Conservation (phyloP, 2,113 vertebrate species). For the Silurus meridionalis region DNA sequence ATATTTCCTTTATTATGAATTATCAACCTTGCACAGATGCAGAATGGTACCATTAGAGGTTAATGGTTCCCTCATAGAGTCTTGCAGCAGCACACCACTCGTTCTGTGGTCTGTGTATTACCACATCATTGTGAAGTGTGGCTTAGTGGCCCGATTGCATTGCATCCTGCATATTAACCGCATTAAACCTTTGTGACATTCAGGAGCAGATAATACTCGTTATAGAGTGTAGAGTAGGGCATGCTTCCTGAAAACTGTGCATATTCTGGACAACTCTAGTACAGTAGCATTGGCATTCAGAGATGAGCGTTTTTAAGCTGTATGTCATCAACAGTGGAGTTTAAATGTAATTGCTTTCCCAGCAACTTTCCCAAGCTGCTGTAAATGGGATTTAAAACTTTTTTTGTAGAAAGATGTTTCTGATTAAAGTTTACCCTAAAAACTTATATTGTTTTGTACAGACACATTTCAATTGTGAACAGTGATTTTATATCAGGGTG, state of each 20-base stretch:
- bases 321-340: neutral
- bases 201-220: conserved; percentile 27
- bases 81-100: neutral
- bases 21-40: neutral
- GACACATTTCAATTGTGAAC: neutral
- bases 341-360: neutral
- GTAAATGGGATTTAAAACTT: neutral
- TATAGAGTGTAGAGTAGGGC: neutral
- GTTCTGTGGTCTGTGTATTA: conserved; percentile 49
- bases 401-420: neutral
- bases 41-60: neutral
- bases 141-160: conserved; percentile 47
- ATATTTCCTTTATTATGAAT: neutral
- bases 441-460: neutral
- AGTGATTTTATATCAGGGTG: too few species aligned
- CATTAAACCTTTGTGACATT: conserved; percentile 26
- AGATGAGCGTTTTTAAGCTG: conserved; percentile 4
- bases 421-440: neutral
- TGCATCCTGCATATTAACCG: conserved; percentile 57
- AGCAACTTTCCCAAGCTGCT: neutral
- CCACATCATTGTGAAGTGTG: conserved; percentile 54
- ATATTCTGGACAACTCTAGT: conserved; percentile 16
- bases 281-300: neutral
- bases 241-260: neutral
- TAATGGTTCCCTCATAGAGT: neutral